Conservation (phyloP, 1,140 invertebrate species). For the Temnothorax longispinosus region DNA sequence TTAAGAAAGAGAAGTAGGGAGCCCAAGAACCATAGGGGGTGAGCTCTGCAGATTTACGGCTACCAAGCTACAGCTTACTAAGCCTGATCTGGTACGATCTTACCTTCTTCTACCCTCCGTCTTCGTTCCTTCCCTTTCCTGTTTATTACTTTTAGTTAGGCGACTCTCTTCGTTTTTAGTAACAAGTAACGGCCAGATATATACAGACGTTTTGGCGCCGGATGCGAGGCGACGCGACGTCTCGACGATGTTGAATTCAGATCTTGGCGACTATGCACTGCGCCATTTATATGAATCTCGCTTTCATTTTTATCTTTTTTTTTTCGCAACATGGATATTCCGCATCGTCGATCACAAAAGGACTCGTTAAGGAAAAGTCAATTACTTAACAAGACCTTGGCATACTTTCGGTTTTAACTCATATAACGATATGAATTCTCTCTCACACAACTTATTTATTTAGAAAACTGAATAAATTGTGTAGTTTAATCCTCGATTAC, state of each 20-base stretch:
- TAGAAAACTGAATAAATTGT: neutral
- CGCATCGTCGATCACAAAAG: conserved; percentile 26
- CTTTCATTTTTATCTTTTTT: conserved; percentile 44
- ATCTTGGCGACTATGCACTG: conserved; percentile 51
- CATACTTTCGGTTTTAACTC: conserved; percentile 8
- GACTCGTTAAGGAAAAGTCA: conserved; percentile 28
- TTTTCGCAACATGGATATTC: conserved; percentile 10
- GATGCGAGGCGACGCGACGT: conserved; percentile 46
- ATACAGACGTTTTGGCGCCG: conserved; percentile 55
- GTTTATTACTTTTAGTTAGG: conserved; percentile 33
- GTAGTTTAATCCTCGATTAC: neutral
- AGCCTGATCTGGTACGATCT: conserved; percentile 16
- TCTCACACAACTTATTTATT: neutral
- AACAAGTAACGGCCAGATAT: conserved; percentile 17
- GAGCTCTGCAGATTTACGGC: conserved; percentile 21
- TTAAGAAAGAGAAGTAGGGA: conserved; percentile 4
- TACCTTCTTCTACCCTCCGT: conserved; percentile 40
- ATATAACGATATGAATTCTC: neutral
- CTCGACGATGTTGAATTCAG: conserved; percentile 45
- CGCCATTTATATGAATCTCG: conserved; percentile 44
- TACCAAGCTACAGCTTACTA: neutral
- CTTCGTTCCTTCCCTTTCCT: conserved; percentile 8
- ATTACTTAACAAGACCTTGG: conserved; percentile 40
- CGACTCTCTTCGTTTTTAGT: conserved; percentile 40
- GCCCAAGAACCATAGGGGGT: neutral